These are phyloP conservation scores for Oedothorax gibbosus DNA, from an alignment of 1,140 invertebrate species.

Conservation along the genomic window DNA sequence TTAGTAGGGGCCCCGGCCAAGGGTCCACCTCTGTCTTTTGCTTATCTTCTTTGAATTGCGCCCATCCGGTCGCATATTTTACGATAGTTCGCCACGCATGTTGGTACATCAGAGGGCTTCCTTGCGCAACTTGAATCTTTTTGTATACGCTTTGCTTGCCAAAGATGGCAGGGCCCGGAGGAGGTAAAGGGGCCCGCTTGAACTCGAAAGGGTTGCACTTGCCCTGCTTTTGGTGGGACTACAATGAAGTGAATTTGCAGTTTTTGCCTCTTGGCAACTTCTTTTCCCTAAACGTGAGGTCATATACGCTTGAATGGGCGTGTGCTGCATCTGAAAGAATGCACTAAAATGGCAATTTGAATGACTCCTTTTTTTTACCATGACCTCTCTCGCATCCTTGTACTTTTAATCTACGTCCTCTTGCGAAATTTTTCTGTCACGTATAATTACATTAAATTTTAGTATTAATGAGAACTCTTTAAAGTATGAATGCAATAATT, in stretches of 20 bases:
- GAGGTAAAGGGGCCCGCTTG: conserved; percentile 8
- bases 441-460: no score
- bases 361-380: conserved; percentile 17
- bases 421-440: no score
- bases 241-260: conserved; percentile 23
- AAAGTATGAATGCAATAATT: no score
- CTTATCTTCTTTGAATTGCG: conserved; percentile 48
- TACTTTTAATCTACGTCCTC: no score
- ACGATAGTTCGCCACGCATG: conserved; percentile 33
- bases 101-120: background rate
- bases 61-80: conserved; percentile 57
- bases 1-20: conserved; percentile 8
- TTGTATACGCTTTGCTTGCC: conserved; percentile 42
- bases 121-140: conserved; percentile 47
- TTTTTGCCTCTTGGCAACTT: conserved; percentile 20
- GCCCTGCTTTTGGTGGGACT: conserved; percentile 36
- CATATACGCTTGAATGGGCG: conserved; percentile 18
- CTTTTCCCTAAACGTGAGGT: conserved; percentile 25
- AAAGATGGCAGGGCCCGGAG: background rate
- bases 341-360: conserved; percentile 22
- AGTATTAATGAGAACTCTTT: no score
- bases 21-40: conserved; percentile 26
- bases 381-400: no score
- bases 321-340: conserved; percentile 28
- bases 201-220: conserved; percentile 46